These are phyloP conservation scores for Metopolophium dirhodum DNA, from an alignment of 1,140 invertebrate genomes.

Conservation along the genomic window DNA sequence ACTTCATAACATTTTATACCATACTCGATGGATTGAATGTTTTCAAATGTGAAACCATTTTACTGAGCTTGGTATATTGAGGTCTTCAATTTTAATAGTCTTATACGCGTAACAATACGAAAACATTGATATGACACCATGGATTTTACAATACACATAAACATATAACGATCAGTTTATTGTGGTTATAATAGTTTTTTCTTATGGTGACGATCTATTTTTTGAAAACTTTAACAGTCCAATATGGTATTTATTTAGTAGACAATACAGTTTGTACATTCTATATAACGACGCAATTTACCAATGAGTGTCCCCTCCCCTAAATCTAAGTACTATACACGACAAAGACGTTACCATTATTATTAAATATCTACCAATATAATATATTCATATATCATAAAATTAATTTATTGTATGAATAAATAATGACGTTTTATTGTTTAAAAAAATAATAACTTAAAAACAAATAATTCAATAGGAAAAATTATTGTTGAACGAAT, in stretches of 20 bases:
- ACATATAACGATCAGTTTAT: neutral
- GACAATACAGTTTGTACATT: neutral
- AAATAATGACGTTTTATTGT: neutral
- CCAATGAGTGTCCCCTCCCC: neutral
- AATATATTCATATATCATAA: neutral
- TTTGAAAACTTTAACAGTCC: neutral
- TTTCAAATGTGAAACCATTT: neutral
- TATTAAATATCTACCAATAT: neutral
- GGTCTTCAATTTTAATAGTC: neutral
- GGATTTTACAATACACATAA: too few relatives aligned
- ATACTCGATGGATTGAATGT: neutral
- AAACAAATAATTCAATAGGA: neutral
- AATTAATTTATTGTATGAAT: neutral
- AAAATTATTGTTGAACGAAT: too few relatives aligned
- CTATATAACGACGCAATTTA: neutral
- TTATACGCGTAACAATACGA: neutral
- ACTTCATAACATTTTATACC: neutral
- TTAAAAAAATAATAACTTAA: neutral
- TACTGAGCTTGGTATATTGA: neutral
- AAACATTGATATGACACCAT: neutral
- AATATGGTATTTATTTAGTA: constrained; percentile 9
- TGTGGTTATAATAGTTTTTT: neutral
- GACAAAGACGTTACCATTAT: neutral
- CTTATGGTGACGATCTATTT: neutral
- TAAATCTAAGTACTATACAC: neutral